These are phyloP conservation scores for Morpho deidamia DNA, from an alignment of 2,888 invertebrate species.

Conservation along the genomic window DNA sequence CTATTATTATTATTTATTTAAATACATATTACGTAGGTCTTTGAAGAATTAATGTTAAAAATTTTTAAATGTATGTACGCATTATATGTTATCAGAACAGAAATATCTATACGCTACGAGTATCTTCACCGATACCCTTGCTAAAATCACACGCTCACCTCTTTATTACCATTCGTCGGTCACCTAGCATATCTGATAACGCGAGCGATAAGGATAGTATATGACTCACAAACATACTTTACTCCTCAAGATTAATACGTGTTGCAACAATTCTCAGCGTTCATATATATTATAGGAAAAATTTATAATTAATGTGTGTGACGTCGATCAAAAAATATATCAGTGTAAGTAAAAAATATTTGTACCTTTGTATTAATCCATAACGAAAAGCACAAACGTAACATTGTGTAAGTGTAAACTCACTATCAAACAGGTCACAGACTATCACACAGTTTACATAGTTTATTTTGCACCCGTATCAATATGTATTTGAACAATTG, in stretches of 20 bases:
- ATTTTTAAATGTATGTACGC: no score
- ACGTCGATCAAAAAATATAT: not conserved
- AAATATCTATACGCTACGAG: conserved; percentile 15
- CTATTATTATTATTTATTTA: no score
- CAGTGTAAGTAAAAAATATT: not conserved
- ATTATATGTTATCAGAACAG: no score
- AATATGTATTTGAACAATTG: no score
- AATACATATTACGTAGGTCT: no score
- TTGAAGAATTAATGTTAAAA: no score
- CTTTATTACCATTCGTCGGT: conserved; percentile 27
- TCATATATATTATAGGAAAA: not conserved
- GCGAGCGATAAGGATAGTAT: conserved; percentile 57
- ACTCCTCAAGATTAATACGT: conserved; percentile 12
- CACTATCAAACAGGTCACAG: no score
- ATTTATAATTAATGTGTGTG: not conserved
- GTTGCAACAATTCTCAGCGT: not conserved
- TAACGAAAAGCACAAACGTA: no score
- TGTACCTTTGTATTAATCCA: no score
- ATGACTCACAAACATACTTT: conserved; percentile 50
- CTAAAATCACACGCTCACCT: conserved; percentile 37
- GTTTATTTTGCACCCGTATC: no score
- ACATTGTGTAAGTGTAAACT: no score
- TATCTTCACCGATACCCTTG: conserved; percentile 37
- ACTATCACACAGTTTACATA: no score
- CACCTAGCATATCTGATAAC: conserved; percentile 62